Percentiles rank a stretch among this genome's conserved stretches.
Conservation (phyloP, 2,113 vertebrate species). For the Notiomystis cincta region DNA sequence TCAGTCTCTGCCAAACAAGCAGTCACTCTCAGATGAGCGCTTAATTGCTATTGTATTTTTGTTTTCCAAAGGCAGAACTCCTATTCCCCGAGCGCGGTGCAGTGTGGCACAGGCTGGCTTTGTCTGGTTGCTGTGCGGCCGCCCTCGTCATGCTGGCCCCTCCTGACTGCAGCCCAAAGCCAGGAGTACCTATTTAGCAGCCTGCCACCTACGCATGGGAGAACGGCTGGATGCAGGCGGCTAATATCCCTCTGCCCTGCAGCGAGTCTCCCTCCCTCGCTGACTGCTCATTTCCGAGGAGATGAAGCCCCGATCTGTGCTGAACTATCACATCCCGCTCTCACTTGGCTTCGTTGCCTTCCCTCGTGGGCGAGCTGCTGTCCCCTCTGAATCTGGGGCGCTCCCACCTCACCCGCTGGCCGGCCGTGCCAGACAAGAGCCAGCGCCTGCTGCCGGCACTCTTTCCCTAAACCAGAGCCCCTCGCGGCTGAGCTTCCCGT, state of each 20-base stretch:
- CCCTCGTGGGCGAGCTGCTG: not conserved
- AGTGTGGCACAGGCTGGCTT: conserved; percentile 37
- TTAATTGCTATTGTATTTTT: conserved; percentile 43
- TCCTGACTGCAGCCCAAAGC: not conserved
- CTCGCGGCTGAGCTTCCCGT: not conserved
- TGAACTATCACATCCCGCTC: not conserved
- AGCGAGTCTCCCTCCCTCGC: not conserved
- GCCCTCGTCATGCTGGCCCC: not conserved
- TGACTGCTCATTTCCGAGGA: not conserved
- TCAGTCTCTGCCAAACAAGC: not conserved
- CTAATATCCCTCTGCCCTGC: not conserved
- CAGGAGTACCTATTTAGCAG: not conserved
- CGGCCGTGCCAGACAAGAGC: not conserved
- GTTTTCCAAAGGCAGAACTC: not conserved
- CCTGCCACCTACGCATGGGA: not conserved
- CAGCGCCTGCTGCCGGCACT: not conserved
- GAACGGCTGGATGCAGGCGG: not conserved
- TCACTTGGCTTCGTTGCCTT: not conserved
- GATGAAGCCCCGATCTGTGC: not conserved
- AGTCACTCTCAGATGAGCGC: not conserved
- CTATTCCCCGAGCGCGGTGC: not conserved
- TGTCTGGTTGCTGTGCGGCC: conserved; percentile 9
- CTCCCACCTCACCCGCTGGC: not conserved
- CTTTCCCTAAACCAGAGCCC: not conserved
- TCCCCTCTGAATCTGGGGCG: not conserved